Base-by-base conservation (phyloP, 2,888 invertebrate species). In the Epinotia ramella region DNA sequence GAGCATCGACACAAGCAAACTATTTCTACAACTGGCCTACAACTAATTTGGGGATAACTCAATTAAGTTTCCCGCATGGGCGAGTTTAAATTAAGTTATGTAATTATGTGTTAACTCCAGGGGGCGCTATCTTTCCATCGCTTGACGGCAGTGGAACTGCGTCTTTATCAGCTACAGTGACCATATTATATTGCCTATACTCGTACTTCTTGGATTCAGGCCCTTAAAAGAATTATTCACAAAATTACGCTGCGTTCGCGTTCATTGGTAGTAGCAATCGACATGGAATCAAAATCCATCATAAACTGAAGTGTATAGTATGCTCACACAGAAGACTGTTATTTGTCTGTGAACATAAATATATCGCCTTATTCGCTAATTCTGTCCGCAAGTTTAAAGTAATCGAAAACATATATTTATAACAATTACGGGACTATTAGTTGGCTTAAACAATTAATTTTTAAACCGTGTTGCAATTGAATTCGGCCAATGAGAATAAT, bases 111-210 rank as follows among this genome's bases (percentile, higher is more conserved):
- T 63, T 33, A 67, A 72, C 71, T 60, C 71, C 76, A 56, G 71
- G 76, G 76, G 76, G 71, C 76, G 67, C 57, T 76, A 76, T 76
- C 76, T 62, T 33, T 33, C 76, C 76, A 76, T 76, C 72, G 56
- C 73, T 67, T 4, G 33, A 49, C 44, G 20, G 60, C 28, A 20
- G 66, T 75, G 75, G 75, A 59, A 63, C 66, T 11, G 69, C 59
- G 59, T 60, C 72, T 56, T 67, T 67, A 67, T 76, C 57, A n/a
- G 62, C 7, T 68, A 56, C 13, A 67, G 72, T 76, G 76, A 76
- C 76, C 76, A 76, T 20, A 33, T 16, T 33, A 68, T 3, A 12
- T 16, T 4, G 20, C 12, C n/a, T n/a, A n/a, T n/a, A n/a, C n/a
- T n/a, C n/a, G n/a, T n/a, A 60, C 13, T 28, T 28, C 16, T 13